Percentiles rank a stretch among this genome's conserved stretches.
Conservation (phyloP, 64 coral and sea anemone genomes). For the Pocillopora verrucosa region DNA sequence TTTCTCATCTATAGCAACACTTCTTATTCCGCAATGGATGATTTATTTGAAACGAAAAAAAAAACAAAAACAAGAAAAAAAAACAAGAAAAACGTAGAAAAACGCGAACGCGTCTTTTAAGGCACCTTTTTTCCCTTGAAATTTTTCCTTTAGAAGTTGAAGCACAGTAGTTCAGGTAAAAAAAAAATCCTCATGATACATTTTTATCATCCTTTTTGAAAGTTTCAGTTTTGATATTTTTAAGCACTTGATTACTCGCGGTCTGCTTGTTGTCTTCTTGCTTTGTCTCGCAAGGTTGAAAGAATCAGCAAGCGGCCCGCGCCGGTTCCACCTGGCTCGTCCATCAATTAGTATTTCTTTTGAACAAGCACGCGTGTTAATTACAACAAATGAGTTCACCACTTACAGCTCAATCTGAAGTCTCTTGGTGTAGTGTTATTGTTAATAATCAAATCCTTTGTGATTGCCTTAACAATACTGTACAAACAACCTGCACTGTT, state of each 20-base stretch:
- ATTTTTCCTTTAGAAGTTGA: too few species aligned
- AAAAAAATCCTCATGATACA: not conserved
- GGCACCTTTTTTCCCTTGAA: too few species aligned
- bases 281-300: slow-evolving; percentile 27
- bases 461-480: slow-evolving; percentile 50
- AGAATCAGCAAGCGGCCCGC: slow-evolving; percentile 29
- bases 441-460: slow-evolving; percentile 43
- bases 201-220: not conserved
- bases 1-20: too few species aligned
- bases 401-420: slow-evolving; percentile 24
- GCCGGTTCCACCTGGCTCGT: slow-evolving; percentile 4
- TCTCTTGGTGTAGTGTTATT: slow-evolving; percentile 7
- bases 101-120: too few species aligned
- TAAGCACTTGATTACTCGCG: not conserved
- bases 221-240: not conserved
- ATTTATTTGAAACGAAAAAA: too few species aligned
- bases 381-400: slow-evolving; percentile 32
- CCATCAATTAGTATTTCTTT: not conserved
- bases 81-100: too few species aligned
- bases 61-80: too few species aligned
- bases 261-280: slow-evolving; percentile 22
- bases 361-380: slow-evolving; percentile 1
- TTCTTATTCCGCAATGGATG: too few species aligned
- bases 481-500: slow-evolving; percentile 48
- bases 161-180: too few species aligned